These are phyloP conservation scores for Serinus canaria DNA, from an alignment of 2,113 vertebrate genomes.

Conservation along the genomic window DNA sequence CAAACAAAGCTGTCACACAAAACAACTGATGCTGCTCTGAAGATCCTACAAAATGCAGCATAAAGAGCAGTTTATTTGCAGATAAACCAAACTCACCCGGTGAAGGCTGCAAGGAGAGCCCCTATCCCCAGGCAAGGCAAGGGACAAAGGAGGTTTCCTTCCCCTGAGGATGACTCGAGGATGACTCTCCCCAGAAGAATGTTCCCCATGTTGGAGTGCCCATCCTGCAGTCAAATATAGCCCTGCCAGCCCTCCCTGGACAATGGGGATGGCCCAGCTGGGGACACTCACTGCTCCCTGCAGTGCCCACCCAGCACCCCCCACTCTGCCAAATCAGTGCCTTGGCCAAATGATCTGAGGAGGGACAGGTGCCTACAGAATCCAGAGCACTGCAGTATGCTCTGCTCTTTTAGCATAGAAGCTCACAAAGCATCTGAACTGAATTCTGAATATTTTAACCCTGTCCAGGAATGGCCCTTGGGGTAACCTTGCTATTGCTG, in stretches of 20 bases:
- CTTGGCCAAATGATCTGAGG: neutral
- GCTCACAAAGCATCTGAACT: neutral
- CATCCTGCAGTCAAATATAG: conserved; percentile 74
- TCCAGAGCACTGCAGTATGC: neutral
- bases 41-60: neutral
- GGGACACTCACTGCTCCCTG: neutral
- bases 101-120: neutral
- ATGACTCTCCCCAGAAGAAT: conserved; percentile 69
- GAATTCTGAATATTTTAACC: neutral
- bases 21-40: neutral
- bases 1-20: neutral
- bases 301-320: neutral
- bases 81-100: conserved; percentile 29
- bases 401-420: neutral
- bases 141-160: conserved; percentile 44
- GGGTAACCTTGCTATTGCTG: neutral
- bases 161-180: conserved; percentile 12
- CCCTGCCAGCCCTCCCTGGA: conserved; percentile 36
- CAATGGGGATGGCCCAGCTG: conserved; percentile 65
- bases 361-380: neutral
- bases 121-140: neutral
- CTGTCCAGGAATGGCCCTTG: neutral
- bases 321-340: neutral
- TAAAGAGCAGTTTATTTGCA: neutral
- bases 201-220: conserved; percentile 66